These are phyloP conservation scores for Oeneis ivallda DNA, from an alignment of 2,888 invertebrate genomes.

Conservation along the genomic window DNA sequence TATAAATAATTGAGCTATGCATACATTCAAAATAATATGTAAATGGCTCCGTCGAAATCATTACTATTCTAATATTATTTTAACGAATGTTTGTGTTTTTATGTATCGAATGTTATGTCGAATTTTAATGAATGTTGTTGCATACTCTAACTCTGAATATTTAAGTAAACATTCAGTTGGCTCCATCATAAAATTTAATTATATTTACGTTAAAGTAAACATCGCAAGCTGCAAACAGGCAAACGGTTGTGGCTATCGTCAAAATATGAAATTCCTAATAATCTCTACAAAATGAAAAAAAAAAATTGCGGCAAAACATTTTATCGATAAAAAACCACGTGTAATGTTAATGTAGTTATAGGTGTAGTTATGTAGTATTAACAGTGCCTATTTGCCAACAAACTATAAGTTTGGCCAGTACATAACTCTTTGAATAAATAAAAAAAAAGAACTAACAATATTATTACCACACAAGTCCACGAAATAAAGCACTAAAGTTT, in stretches of 20 bases:
- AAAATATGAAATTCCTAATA: neutral
- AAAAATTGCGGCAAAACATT: neutral
- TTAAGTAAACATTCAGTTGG: slow-evolving; percentile 5
- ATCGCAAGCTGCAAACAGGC: neutral
- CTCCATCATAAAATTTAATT: slow-evolving; percentile 17
- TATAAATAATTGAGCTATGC: neutral
- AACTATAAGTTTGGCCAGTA: no score
- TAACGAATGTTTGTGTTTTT: no score
- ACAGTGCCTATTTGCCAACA: no score
- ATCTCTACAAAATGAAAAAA: neutral
- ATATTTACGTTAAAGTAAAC: slow-evolving; percentile 7
- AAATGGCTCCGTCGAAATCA: neutral
- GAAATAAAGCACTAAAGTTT: slow-evolving; percentile 21
- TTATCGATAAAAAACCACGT: no score
- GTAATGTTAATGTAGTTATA: no score
- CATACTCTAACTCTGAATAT: slow-evolving; percentile 3
- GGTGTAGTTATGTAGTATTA: no score
- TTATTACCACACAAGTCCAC: slow-evolving; percentile 21
- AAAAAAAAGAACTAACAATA: neutral
- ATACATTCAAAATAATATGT: slow-evolving; percentile 5
- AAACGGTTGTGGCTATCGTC: neutral
- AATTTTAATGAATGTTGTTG: neutral
- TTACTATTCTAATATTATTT: neutral
- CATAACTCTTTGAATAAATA: neutral
- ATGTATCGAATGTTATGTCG: no score